A percentile compares a stretch with the other conserved stretches of the same genome.
Conservation (phyloP, 37 sponge, comb jelly and placozoan genomes). For the Diacarnus erythraeanus region DNA sequence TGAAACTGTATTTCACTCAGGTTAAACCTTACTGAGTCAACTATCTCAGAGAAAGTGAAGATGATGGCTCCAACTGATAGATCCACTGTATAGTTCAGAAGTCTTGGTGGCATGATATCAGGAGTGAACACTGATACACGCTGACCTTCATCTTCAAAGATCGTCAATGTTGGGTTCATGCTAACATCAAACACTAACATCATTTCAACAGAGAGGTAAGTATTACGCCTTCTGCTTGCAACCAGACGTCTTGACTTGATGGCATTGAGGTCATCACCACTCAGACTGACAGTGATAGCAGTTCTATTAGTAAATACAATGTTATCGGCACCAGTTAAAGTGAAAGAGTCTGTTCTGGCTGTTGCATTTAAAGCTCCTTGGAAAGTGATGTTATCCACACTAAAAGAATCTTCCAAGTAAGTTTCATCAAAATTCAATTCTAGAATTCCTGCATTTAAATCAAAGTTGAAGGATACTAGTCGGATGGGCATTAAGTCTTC, state of each 20-base stretch:
- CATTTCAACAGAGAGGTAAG: slow-evolving; percentile 53
- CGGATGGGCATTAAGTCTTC: slow-evolving; percentile 47
- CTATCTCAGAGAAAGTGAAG: slow-evolving; percentile 76
- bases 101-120: slow-evolving; percentile 60
- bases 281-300: slow-evolving; percentile 30
- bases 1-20: slow-evolving; percentile 24
- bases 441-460: slow-evolving; percentile 71
- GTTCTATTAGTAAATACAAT: slow-evolving; percentile 9
- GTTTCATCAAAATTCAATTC: slow-evolving; percentile 63
- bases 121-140: slow-evolving; percentile 30
- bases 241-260: slow-evolving; percentile 56
- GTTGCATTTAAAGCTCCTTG: slow-evolving; percentile 62
- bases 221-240: slow-evolving; percentile 45
- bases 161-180: slow-evolving; percentile 28
- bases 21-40: slow-evolving; percentile 52
- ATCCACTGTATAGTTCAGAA: slow-evolving; percentile 69
- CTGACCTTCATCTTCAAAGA: slow-evolving; percentile 28
- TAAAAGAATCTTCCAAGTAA: slow-evolving; percentile 28
- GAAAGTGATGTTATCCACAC: slow-evolving; percentile 50
- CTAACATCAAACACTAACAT: slow-evolving; percentile 60
- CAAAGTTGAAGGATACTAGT: slow-evolving; percentile 58
- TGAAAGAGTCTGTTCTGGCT: slow-evolving; percentile 40
- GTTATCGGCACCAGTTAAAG: slow-evolving; percentile 19
- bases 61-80: slow-evolving; percentile 55
- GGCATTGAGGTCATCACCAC: slow-evolving; percentile 67